Evolutionary conservation across 2,888 invertebrate species (phyloP).

Genomic region (Drosophila quinaria): DNA sequence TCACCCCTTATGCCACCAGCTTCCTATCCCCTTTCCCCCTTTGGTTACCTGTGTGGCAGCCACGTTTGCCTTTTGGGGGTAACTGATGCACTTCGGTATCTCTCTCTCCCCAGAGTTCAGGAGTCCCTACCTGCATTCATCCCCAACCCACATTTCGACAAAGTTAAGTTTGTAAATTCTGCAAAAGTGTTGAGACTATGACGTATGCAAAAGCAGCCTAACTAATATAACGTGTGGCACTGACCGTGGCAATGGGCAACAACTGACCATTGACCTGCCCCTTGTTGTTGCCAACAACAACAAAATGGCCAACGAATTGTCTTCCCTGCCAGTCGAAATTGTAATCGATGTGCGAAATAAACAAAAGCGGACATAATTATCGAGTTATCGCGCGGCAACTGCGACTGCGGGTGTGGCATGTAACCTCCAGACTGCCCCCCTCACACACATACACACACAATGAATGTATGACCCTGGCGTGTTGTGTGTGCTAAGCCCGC

Average conservation of each 20-base stretch:
- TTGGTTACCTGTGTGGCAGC: conserved; percentile 48
- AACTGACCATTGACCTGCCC: conserved; percentile 27
- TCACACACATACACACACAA: neutral
- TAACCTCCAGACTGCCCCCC: conserved; percentile 32
- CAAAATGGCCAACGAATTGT: conserved; percentile 44
- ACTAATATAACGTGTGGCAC: conserved; percentile 29
- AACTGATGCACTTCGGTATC: conserved; percentile 40
- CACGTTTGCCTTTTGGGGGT: conserved; percentile 33
- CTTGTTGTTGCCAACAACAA: conserved; percentile 42
- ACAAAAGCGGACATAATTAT: conserved; percentile 86
- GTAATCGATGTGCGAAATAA: conserved; percentile 86
- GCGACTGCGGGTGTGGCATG: conserved; percentile 66
- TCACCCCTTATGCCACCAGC: neutral
- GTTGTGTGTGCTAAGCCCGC: conserved; percentile 74
- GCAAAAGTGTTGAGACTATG: conserved; percentile 63
- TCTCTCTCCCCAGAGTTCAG: conserved; percentile 6
- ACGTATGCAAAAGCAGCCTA: conserved; percentile 54
- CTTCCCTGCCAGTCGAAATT: conserved; percentile 74
- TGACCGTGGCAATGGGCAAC: conserved; percentile 10
- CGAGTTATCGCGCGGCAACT: conserved; percentile 85
- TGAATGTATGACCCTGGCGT: conserved; percentile 61
- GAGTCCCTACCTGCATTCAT: neutral
- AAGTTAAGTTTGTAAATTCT: conserved; percentile 71
- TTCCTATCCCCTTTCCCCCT: neutral
- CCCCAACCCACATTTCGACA: neutral